These are phyloP conservation scores for Anoplophora glabripennis DNA, from an alignment of 1,140 invertebrate species.

Conservation along the genomic window DNA sequence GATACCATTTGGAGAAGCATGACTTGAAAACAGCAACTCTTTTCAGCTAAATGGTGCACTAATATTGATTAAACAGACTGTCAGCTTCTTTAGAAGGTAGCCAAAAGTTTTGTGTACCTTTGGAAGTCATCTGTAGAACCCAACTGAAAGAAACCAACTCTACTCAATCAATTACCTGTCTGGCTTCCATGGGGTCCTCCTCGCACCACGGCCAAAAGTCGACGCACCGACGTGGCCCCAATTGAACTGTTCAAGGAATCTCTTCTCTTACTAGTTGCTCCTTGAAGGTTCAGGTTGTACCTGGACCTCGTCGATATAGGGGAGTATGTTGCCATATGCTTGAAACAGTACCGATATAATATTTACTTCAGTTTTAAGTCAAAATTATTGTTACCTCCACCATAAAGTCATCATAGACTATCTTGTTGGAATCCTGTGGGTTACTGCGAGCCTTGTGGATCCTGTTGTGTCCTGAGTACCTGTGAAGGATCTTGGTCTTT, in stretches of 20 bases:
- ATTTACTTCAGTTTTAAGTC: slow-evolving; percentile 1
- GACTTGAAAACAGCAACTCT: no score
- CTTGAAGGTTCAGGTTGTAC: slow-evolving; percentile 50
- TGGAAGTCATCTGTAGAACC: neutral
- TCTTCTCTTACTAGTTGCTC: slow-evolving; percentile 48
- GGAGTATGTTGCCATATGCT: slow-evolving; percentile 62
- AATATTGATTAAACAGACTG: no score
- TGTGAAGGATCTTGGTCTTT: slow-evolving; percentile 40
- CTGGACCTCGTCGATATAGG: slow-evolving; percentile 57
- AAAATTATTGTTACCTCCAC: slow-evolving; percentile 48
- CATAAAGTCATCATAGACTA: slow-evolving; percentile 51
- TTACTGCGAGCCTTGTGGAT: slow-evolving; percentile 45
- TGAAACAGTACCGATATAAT: slow-evolving; percentile 19
- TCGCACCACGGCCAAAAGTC: slow-evolving; percentile 61
- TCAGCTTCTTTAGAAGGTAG: no score
- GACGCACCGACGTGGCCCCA: slow-evolving; percentile 64
- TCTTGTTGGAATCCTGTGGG: slow-evolving; percentile 44
- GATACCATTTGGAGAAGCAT: no score
- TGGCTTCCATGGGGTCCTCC: slow-evolving; percentile 17
- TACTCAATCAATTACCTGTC: slow-evolving; percentile 14
- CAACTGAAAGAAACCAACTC: neutral
- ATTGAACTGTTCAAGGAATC: slow-evolving; percentile 67
- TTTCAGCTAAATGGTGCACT: no score
- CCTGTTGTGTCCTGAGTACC: slow-evolving; percentile 45
- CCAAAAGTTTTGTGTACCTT: no score